phyloP scores from a whole-genome alignment of 2,797 vertebrate genomes.

The Myotis pilosus region DNA sequence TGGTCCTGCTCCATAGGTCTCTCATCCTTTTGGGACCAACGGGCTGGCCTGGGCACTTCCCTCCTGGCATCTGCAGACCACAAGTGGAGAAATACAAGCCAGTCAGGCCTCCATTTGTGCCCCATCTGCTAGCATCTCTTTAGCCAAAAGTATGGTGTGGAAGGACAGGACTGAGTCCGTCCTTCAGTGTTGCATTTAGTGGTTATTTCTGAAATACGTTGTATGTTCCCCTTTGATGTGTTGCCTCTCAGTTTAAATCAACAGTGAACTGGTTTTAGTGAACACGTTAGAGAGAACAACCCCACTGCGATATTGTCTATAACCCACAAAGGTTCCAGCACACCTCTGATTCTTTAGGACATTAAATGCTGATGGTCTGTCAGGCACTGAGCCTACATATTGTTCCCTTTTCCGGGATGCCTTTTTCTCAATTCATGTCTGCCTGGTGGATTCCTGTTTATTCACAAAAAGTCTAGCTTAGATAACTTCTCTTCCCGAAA shows the following conservation, averaged over 20 bases:
- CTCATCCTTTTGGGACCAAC: background rate
- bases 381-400: background rate
- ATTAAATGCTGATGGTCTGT: background rate
- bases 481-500: background rate
- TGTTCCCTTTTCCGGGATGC: background rate
- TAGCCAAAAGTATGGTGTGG: background rate
- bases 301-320: background rate
- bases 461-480: background rate
- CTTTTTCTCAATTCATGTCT: background rate
- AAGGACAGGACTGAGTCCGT: background rate
- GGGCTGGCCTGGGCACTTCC: background rate
- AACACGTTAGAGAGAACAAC: background rate
- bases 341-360: background rate
- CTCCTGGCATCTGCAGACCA: background rate
- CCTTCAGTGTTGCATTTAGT: background rate
- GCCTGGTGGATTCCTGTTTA: background rate
- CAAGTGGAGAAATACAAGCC: background rate
- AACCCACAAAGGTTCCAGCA: background rate
- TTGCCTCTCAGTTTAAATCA: background rate
- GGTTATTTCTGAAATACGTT: conserved; percentile 14
- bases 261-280: background rate
- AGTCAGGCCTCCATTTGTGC: background rate
- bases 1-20: background rate
- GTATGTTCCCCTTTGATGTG: background rate
- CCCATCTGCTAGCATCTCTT: background rate